Evolutionary conservation across 2,797 vertebrate genomes (phyloP), one percentile per base, ranked within the genome.

Genomic region (Pipistrellus nathusii): DNA sequence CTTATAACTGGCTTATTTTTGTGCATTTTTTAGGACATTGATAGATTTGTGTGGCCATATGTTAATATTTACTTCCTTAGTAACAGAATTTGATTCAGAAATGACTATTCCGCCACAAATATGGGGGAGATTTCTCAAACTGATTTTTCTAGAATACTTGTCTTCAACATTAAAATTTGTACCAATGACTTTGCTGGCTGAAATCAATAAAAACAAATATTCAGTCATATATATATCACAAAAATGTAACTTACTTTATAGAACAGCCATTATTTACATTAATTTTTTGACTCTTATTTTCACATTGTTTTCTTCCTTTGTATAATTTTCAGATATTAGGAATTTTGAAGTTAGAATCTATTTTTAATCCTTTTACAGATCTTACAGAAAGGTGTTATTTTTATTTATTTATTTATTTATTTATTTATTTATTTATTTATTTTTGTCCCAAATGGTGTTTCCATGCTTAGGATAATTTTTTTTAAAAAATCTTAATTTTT

Each of bases 31-130:
- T n/a, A 55, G 64, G 68, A 85, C 73, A 82, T 32, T n/a, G 32
- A 68, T 68, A 27, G 55, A 82, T 82, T 85, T 46, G 0, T 85
- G 18, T 11, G 14, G 71, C n/a, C 21, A 20, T 25, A 46, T 53
- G 4, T 81, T 81, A 89, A 48, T 71, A 53, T 76, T 90, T 92
- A 76, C 83, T 92, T 64, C 94, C 77, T 93, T 53, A 27, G 59
- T 35, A 87, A 84, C 30, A 86, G 25, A 83, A 68, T 59, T 94
- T 82, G 51, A 48, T 93, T 91, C 75, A 94, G 71, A 90, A 90
- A 77, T 69, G 55, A 92, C 55, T 71, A 85, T 48, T 85, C 35
- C 44, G 86, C 72, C 25, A 68, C 18, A 84, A 64, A 17, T 21
- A 72, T 2, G 32, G 2, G 11, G 46, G 46, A 46, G 1, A 66